Conservation (phyloP, 2,888 invertebrate species). For the Synergus itoensis region DNA sequence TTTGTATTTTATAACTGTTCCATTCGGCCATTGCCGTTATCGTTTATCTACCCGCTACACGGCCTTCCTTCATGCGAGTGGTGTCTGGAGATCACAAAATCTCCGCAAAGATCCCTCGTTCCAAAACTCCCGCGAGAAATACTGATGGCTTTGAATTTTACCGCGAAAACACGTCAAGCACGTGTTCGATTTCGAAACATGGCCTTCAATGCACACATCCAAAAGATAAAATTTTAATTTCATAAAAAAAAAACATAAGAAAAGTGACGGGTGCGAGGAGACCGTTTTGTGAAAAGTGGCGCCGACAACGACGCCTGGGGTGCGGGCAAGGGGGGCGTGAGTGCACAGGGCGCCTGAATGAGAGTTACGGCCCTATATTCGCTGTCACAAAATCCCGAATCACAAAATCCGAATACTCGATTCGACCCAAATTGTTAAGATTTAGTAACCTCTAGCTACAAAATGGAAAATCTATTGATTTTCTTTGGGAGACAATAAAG, state of each 20-base stretch:
- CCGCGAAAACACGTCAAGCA: constrained; percentile 33
- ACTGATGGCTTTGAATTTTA: constrained; percentile 36
- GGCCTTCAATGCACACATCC: neutral
- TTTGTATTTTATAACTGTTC: constrained; percentile 35
- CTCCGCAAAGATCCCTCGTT: neutral
- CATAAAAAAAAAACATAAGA: neutral
- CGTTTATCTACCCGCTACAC: constrained; percentile 37
- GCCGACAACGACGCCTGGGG: constrained; percentile 15
- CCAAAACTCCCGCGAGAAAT: constrained; percentile 21
- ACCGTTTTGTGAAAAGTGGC: constrained; percentile 33
- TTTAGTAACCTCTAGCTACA: neutral
- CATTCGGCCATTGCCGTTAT: constrained; percentile 38
- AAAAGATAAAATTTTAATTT: neutral
- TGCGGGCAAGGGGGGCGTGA: constrained; percentile 17
- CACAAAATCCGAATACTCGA: neutral
- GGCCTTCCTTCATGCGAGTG: constrained; percentile 20
- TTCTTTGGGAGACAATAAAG: neutral
- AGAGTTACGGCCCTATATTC: constrained; percentile 16
- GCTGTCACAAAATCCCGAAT: constrained; percentile 11
- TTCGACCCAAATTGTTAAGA: neutral
- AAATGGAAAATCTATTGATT: neutral
- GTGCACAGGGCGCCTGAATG: constrained; percentile 18
- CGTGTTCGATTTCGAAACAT: constrained; percentile 32
- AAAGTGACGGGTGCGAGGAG: constrained; percentile 16
- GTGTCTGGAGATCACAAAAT: constrained; percentile 19